Conservation (phyloP, 2,888 invertebrate genomes). For the Anthrax anthrax region DNA sequence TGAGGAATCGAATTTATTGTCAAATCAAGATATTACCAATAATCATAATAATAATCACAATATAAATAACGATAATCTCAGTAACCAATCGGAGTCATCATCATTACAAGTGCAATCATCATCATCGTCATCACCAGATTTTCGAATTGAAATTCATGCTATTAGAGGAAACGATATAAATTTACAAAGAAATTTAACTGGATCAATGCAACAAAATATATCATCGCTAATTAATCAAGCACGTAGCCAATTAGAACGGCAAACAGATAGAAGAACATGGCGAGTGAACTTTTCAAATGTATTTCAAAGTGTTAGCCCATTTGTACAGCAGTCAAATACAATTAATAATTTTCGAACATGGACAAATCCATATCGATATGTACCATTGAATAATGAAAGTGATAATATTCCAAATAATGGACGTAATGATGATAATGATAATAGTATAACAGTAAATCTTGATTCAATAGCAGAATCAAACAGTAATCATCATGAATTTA, state of each 20-base stretch:
- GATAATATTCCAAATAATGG: not conserved
- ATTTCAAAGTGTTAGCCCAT: constrained; percentile 6
- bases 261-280: constrained; percentile 5
- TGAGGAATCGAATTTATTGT: not conserved
- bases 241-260: constrained; percentile 3
- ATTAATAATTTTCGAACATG: constrained; percentile 25
- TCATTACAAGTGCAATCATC: too few relatives aligned
- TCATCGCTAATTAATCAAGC: constrained; percentile 7
- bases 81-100: too few relatives aligned
- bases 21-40: not conserved
- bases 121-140: not conserved
- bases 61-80: too few relatives aligned
- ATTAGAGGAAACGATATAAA: not conserved
- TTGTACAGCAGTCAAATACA: constrained; percentile 9
- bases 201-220: constrained; percentile 6
- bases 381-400: constrained; percentile 11
- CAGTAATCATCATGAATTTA: too few relatives aligned
- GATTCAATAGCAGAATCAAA: not conserved
- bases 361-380: too few relatives aligned
- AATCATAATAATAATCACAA: too few relatives aligned
- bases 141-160: constrained; percentile 7
- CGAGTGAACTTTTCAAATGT: constrained; percentile 7
- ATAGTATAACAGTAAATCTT: not conserved
- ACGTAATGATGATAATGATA: not conserved
- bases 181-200: not conserved